Conservation (phyloP, 2,113 vertebrate species). For the Ceuthmochares aereus region DNA sequence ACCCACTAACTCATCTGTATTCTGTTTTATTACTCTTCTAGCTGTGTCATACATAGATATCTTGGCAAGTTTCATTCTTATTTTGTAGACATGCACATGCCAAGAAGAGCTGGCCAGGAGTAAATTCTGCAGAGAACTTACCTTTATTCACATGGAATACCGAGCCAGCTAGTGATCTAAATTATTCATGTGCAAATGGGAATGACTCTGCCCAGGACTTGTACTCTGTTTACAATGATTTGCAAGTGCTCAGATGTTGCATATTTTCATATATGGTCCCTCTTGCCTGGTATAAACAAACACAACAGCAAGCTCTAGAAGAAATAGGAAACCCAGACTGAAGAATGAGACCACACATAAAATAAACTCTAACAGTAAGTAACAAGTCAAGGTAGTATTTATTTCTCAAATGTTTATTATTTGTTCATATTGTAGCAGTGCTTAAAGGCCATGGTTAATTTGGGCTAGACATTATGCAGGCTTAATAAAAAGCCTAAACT, state of each 20-base stretch:
- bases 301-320: neutral
- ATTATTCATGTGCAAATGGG: neutral
- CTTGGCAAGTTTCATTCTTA: conserved; percentile 36
- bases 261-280: neutral
- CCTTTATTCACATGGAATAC: neutral
- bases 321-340: neutral
- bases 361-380: neutral
- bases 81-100: neutral
- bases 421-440: neutral
- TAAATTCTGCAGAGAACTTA: conserved; percentile 4
- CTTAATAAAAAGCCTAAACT: neutral
- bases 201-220: neutral
- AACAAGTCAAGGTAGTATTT: neutral
- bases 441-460: neutral
- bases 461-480: neutral
- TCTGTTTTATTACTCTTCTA: conserved; percentile 11
- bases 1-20: neutral
- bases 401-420: neutral
- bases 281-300: neutral
- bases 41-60: neutral
- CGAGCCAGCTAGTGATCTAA: neutral
- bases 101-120: conserved; percentile 39
- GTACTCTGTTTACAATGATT: neutral
- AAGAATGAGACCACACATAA: neutral
- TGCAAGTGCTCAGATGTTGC: neutral